phyloP scores from a whole-genome alignment of 2,888 invertebrate species.

The Diarsia rubi region DNA sequence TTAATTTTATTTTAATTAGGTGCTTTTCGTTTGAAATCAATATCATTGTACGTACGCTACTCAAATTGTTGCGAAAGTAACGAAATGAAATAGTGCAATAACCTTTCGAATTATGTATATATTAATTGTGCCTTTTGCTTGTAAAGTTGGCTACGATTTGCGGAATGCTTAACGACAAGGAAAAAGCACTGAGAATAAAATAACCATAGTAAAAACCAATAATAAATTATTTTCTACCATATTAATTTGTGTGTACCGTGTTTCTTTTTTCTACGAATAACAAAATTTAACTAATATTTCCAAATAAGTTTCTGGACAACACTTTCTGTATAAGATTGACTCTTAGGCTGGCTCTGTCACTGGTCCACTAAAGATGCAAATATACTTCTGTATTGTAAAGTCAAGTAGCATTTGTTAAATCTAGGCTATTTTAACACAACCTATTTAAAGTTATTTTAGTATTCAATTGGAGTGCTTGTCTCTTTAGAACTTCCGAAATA shows the following conservation, averaged over 20 bases:
- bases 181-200: neutral
- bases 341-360: neutral
- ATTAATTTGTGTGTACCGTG: neutral
- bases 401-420: neutral
- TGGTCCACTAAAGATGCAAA: neutral
- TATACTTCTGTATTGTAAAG: neutral
- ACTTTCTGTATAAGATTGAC: neutral
- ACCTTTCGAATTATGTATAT: slow-evolving; percentile 62
- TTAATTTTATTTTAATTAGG: slow-evolving; percentile 50
- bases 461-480: neutral
- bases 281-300: neutral
- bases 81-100: slow-evolving; percentile 71
- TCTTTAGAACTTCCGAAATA: slow-evolving; percentile 5
- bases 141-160: slow-evolving; percentile 41
- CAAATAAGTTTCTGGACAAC: neutral
- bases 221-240: neutral
- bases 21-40: slow-evolving; percentile 75
- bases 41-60: slow-evolving; percentile 67
- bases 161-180: slow-evolving; percentile 2
- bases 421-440: neutral
- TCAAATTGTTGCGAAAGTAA: slow-evolving; percentile 75
- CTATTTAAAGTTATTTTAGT: neutral
- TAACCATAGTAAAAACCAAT: neutral
- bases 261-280: slow-evolving; percentile 1
- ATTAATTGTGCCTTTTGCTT: slow-evolving; percentile 47